Base-by-base conservation (phyloP, 2,797 vertebrate genomes). In the Pterois miles region DNA sequence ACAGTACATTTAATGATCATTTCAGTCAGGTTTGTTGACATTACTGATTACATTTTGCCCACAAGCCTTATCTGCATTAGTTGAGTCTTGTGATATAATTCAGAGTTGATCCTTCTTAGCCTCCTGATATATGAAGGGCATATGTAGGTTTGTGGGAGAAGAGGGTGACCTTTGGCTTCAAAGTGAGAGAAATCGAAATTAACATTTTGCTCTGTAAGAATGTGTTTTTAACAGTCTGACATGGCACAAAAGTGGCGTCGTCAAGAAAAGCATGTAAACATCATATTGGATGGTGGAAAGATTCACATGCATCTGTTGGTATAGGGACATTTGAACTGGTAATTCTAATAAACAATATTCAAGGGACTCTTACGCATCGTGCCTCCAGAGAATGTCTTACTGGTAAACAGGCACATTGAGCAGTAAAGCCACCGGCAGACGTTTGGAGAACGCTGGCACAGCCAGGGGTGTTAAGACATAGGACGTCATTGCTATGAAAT, bases 401-500 rank as follows among this genome's bases (percentile, higher is more conserved):
- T 33, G 23, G 16, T 36, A 33, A 76, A 56, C 23, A 59, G 40
- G 27, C 29, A 31, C 13, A 5, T 48, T 20, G 34, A 69, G 48
- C 56, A 68, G 54, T 54, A 38, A 33, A 72, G 20, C 14, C 25
- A 33, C 63, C 56, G 40, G 60, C 56, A 59, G 66, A 65, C 43
- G 6, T 43, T 23, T 3, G 11, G 46, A 46, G 50, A 56, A 9
- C 13, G 3, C 36, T 12, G 83, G 33, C 71, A 59, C 48, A 60
- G 48, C 10, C 33, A 4, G 18, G 46, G 23, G 22, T 58, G 54
- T 68, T 80, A 23, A 80, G 78, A 68, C 13, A 16, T 8, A 71
- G 59, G 60, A 34, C n/a, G 36, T 87, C 64, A 71, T 12, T 52
- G 82, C 77, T 76, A 46, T 65, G 73, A 65, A 70, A 69, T 75